These are phyloP conservation scores for Lepidocyrtoides sp. DNA, from an alignment of 2,888 invertebrate genomes.

Conservation along the genomic window DNA sequence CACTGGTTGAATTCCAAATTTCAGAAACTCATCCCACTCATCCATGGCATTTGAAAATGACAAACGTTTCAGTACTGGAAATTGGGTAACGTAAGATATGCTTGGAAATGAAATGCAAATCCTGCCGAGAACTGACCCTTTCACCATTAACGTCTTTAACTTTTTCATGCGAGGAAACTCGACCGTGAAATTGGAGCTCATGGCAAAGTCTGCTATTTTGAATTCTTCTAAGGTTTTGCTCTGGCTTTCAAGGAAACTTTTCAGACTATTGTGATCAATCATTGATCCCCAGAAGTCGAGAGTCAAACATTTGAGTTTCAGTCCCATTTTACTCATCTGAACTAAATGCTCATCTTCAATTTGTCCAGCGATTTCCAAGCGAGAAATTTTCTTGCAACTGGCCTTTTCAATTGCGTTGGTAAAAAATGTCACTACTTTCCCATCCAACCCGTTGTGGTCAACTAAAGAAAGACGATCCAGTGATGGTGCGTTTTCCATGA, in stretches of 20 bases:
- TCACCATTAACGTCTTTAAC: conserved; percentile 75
- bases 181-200: conserved; percentile 77
- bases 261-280: conserved; percentile 51
- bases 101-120: conserved; percentile 80
- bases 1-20: conserved; percentile 77
- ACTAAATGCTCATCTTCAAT: conserved; percentile 79
- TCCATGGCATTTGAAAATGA: conserved; percentile 75
- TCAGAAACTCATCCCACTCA: conserved; percentile 82
- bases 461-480: conserved; percentile 69
- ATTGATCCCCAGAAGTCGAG: conserved; percentile 82
- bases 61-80: conserved; percentile 78
- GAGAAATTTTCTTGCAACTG: conserved; percentile 36
- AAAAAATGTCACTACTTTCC: conserved; percentile 66
- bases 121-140: conserved; percentile 80
- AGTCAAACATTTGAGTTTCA: conserved; percentile 58
- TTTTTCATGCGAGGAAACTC: conserved; percentile 80
- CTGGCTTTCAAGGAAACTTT: conserved; percentile 76
- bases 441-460: conserved; percentile 81
- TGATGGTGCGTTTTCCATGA: conserved; percentile 65
- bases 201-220: conserved; percentile 80
- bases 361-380: conserved; percentile 77
- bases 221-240: conserved; percentile 68
- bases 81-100: conserved; percentile 78
- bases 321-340: conserved; percentile 69
- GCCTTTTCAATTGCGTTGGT: conserved; percentile 56